Conservation (phyloP, 2,797 vertebrate species). For the Phataginus tetradactyla region DNA sequence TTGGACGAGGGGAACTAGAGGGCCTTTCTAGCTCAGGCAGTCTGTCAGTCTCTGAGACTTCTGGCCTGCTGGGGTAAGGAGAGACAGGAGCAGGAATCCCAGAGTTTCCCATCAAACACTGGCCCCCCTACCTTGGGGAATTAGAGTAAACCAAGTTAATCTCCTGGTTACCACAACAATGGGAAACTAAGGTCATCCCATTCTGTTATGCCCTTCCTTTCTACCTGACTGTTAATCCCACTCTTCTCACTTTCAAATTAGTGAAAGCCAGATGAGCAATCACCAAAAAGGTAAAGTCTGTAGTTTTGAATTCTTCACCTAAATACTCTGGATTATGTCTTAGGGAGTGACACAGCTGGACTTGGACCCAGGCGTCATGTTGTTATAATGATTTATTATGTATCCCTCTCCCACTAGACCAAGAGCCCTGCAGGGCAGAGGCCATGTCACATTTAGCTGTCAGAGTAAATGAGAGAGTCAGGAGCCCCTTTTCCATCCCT, state of each 20-base stretch:
- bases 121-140: not conserved
- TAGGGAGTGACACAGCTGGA: not conserved
- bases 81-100: not conserved
- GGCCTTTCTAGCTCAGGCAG: not conserved
- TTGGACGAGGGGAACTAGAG: not conserved
- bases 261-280: not conserved
- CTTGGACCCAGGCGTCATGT: accelerated
- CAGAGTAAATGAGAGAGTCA: too few species aligned
- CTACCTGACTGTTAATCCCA: not conserved
- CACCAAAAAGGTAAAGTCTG: not conserved
- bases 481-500: not conserved
- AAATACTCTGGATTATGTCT: not conserved
- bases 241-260: not conserved
- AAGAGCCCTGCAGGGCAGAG: not conserved
- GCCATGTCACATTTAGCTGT: not conserved
- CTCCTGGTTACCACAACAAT: not conserved
- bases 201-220: not conserved
- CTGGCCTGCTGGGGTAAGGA: not conserved
- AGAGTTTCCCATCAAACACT: not conserved
- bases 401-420: not conserved
- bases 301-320: not conserved
- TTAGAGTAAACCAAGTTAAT: not conserved
- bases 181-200: not conserved
- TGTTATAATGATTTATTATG: not conserved
- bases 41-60: not conserved